Percentiles rank a stretch among this genome's conserved stretches.
Evolutionary conservation across 2,797 vertebrate species (phyloP).

Genomic region (Lacerta viridis): DNA sequence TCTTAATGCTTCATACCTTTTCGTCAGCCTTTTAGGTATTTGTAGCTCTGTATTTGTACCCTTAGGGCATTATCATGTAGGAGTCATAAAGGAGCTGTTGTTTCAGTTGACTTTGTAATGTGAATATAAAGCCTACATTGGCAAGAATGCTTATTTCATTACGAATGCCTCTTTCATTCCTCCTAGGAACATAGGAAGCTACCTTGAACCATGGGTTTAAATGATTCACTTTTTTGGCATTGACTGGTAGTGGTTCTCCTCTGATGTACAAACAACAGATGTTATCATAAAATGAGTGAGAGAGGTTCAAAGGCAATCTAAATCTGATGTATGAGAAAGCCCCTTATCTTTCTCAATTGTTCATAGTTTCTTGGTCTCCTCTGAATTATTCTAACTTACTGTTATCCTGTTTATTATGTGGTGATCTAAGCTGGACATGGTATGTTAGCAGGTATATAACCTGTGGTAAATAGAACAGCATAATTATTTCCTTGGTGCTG

Average conservation of each 20-base stretch:
- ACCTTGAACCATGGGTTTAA: not conserved
- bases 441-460: not conserved
- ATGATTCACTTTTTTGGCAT: no score
- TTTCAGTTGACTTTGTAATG: not conserved
- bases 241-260: not conserved
- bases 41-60: not conserved
- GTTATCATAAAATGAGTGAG: not conserved
- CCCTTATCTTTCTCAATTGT: not conserved
- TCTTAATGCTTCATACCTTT: not conserved
- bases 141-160: not conserved
- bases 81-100: not conserved
- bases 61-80: not conserved
- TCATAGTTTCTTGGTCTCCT: not conserved
- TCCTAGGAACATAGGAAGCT: not conserved
- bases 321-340: not conserved
- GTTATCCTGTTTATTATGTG: not conserved
- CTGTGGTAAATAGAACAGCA: not conserved
- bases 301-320: not conserved
- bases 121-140: not conserved
- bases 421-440: not conserved
- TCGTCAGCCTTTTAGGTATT: not conserved
- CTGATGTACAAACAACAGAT: not conserved
- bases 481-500: constrained; percentile 7
- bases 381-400: not conserved
- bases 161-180: not conserved